Evolutionary conservation across 2,113 vertebrate genomes (phyloP), one percentile per base, ranked within the genome.

Genomic region (Hirundichthys speculiger): DNA sequence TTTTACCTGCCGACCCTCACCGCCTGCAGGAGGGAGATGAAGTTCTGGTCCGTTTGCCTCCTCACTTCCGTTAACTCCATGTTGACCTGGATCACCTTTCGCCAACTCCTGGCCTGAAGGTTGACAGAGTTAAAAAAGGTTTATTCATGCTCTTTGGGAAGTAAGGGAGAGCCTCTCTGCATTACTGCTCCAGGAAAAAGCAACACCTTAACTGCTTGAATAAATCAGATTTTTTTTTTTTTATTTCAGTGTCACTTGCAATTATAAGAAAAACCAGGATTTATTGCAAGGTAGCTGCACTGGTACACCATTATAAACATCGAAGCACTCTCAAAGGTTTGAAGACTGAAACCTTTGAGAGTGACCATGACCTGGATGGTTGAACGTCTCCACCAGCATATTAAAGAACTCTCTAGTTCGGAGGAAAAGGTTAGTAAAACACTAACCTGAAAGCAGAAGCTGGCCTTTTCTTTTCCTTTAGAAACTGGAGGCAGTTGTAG

Each of bases 401-500:
- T n/a, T n/a, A n/a, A n/a, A n/a, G n/a, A n/a, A n/a, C n/a, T n/a
- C n/a, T n/a, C n/a, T 27, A 47, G 19, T 15, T 50, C 25, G 4
- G 38, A 38, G 2, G 18, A 20, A n/a, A 16, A 12, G 7, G 12
- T n/a, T 0, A 7, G 5, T 3, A 15, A 13, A 10, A 34, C 6
- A 19, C 77, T 61, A 78, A 98, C 98, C 95, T 99, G 96, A 71
- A 99, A 99, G 75, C 97, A 98, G 89, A 99, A 98, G 19, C 63
- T 90, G 2, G 92, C 89, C 52, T 94, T 93, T 67, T 94, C 95
- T 9, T 94, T 94, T 47, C 91, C 91, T 62, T 93, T 96, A 13
- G 92, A 90, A 18, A 99, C 94, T 0, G 96, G 98, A 0, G 97
- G 98, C 65, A 99, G 91, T 77, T 99, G 98, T n/a, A 99, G 93